These are phyloP conservation scores for Heliconius nattereri DNA, from an alignment of 1,140 invertebrate genomes.

Conservation along the genomic window DNA sequence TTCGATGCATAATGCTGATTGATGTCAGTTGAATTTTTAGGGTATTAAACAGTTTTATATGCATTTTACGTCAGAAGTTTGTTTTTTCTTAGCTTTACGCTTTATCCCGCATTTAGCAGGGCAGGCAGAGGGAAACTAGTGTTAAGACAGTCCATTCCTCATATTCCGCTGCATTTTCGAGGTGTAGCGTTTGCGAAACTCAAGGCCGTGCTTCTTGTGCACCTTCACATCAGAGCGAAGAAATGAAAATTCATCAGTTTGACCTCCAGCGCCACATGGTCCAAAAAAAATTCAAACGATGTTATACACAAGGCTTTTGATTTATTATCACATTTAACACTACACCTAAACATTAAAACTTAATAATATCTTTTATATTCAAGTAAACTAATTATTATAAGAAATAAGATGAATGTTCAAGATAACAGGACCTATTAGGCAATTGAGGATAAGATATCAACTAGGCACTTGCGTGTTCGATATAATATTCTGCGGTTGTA, in stretches of 20 bases:
- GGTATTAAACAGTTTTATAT: slow-evolving; percentile 37
- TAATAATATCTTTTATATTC: neutral
- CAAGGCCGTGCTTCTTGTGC: too few relatives aligned
- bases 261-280: too few relatives aligned
- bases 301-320: neutral
- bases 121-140: too few relatives aligned
- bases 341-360: neutral
- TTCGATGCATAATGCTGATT: slow-evolving; percentile 49
- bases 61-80: too few relatives aligned
- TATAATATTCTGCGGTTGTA: slow-evolving; percentile 19
- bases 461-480: slow-evolving; percentile 1
- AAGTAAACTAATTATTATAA: slow-evolving; percentile 20
- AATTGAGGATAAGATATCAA: slow-evolving; percentile 9
- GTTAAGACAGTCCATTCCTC: too few relatives aligned
- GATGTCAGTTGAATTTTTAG: slow-evolving; percentile 50
- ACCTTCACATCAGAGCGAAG: too few relatives aligned
- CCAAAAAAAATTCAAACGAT: slow-evolving; percentile 2
- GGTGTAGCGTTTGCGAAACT: too few relatives aligned
- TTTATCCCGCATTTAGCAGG: too few relatives aligned
- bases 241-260: too few relatives aligned
- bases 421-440: slow-evolving; percentile 8
- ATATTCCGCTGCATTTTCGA: too few relatives aligned
- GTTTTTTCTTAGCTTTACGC: too few relatives aligned
- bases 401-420: slow-evolving; percentile 6
- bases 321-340: neutral